Base-by-base conservation (phyloP, 1,140 invertebrate genomes). In the Drosophila murphyi region DNA sequence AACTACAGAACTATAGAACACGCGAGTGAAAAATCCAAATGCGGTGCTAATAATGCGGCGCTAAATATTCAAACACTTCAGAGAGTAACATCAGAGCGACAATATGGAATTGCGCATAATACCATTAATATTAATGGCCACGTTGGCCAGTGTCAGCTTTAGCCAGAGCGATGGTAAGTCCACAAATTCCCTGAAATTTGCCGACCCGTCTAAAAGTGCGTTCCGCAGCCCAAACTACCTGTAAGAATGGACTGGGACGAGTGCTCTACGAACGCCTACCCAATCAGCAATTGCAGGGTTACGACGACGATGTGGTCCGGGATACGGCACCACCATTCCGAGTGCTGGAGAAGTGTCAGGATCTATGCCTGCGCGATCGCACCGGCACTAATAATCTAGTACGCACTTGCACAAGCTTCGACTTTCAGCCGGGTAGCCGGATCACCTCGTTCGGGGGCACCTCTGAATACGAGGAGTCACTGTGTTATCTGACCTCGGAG, bases 211-310 rank as follows among this genome's bases (percentile, higher is more conserved):
- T 47, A 31, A 56, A 48, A 2, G 35, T 0, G 5, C 5, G 5
- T 0, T 3, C 10, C 55, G 0, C 41, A 92, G 91, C 88, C 54
- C 97, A 98, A 95, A 97, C 96, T 76, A 97, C 96, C 62, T 98
- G 97, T 91, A 97, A 97, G 90, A 96, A 97, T 92, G 97, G 97
- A 45, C 94, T 95, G 77, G 97, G 97, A 20, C 94, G 97, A 86
- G 95, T 98, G 12, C 96, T 97, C 92, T 98, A 97, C 82, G 97
- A 98, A 93, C 94, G 97, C 92, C 92, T 98, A 82, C 96, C 97
- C 20, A 97, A 97, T 92, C 96, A 97, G 83, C 96, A 97, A 92
- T 94, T 98, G 41, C 96, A 97, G 93, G 96, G 96, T 60, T 97
- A 97, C 79, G 96, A 97, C 80, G 96, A 97, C 90, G 97, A 97